Evolutionary conservation across 2,113 vertebrate genomes (phyloP).

Genomic region (Laticauda colubrina): DNA sequence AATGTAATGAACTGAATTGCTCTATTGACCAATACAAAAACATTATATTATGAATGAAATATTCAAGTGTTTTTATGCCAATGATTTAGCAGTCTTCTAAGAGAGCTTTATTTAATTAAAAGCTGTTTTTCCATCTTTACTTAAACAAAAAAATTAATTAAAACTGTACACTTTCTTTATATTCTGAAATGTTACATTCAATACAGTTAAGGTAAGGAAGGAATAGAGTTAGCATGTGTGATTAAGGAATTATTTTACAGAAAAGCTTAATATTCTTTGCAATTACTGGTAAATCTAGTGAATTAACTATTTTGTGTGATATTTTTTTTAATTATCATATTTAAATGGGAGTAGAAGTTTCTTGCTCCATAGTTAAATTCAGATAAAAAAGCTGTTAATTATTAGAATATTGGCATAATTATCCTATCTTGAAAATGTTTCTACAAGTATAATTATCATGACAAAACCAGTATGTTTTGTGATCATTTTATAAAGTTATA

Average conservation of each 20-base stretch:
- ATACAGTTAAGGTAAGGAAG: constrained; percentile 40
- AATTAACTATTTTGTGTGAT: not conserved
- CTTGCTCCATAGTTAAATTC: not conserved
- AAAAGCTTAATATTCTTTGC: constrained; percentile 16
- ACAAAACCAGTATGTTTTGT: constrained; percentile 28
- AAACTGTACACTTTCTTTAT: constrained; percentile 33
- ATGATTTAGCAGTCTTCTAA: constrained; percentile 50
- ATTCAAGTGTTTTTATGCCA: constrained; percentile 42
- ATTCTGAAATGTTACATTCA: constrained; percentile 65
- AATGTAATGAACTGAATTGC: constrained; percentile 33
- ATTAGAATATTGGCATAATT: constrained; percentile 9
- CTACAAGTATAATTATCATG: constrained; percentile 24
- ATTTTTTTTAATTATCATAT: constrained; percentile 23
- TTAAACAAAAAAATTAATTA: constrained; percentile 21
- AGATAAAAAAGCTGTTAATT: not conserved
- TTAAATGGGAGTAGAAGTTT: constrained; percentile 31
- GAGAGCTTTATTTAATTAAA: constrained; percentile 42
- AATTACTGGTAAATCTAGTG: constrained; percentile 16
- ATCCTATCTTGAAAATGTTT: constrained; percentile 31
- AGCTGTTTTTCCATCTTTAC: constrained; percentile 18
- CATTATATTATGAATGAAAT: constrained; percentile 59
- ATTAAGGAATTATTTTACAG: constrained; percentile 49
- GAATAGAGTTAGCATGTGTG: constrained; percentile 50
- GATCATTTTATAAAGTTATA: constrained; percentile 45
- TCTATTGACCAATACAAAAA: constrained; percentile 59